A percentile compares a stretch with the other conserved stretches of the same genome.
Evolutionary conservation across 2,113 vertebrate species (phyloP).

Genomic region (Bolborhynchus lineola): DNA sequence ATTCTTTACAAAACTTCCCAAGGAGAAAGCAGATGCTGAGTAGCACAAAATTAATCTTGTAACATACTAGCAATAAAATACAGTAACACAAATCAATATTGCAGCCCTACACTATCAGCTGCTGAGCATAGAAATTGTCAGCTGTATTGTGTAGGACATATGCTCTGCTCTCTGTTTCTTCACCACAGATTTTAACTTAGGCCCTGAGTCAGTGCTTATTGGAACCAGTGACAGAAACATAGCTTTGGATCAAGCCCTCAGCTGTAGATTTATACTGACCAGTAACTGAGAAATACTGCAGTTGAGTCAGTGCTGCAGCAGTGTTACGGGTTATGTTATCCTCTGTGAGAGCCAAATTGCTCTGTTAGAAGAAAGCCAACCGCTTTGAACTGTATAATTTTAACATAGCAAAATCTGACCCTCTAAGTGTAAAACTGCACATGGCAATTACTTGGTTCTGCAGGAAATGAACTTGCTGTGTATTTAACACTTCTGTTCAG

Average conservation of each 20-base stretch:
- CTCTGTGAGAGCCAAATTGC: neutral
- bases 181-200: neutral
- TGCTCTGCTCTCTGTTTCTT: neutral
- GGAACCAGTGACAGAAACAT: constrained; percentile 1
- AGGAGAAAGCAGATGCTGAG: constrained; percentile 62
- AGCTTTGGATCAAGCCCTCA: constrained; percentile 1
- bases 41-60: constrained; percentile 64
- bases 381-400: neutral
- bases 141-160: constrained; percentile 26
- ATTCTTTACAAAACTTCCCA: constrained; percentile 46
- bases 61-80: constrained; percentile 62
- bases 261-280: constrained; percentile 1
- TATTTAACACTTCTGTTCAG: neutral
- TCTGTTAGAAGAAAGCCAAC: neutral
- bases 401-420: constrained; percentile 8
- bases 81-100: constrained; percentile 67
- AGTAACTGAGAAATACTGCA: neutral
- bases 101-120: constrained; percentile 19
- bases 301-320: constrained; percentile 15
- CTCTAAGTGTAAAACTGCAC: neutral
- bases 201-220: neutral
- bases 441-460: neutral
- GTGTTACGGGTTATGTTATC: neutral
- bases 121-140: constrained; percentile 36
- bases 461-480: neutral